Conservation (phyloP, 1,140 invertebrate species). For the Hypothenemus hampei region DNA sequence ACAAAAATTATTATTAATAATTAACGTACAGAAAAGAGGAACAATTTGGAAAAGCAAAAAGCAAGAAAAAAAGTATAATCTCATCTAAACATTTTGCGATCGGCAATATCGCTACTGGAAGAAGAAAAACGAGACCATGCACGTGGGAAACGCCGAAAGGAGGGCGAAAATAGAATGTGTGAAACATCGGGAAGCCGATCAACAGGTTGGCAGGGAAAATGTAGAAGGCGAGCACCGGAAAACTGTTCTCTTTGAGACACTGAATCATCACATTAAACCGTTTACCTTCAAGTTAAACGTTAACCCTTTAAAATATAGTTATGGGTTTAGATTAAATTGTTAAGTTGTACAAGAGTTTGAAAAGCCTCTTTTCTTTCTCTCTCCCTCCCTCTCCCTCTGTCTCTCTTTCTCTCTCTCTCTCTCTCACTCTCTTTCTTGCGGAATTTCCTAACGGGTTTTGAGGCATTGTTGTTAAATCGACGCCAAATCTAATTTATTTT, state of each 20-base stretch:
- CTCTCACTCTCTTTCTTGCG: neutral
- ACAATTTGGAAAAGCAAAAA: too few relatives aligned
- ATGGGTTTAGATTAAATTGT: conserved; percentile 23
- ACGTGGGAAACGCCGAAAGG: conserved; percentile 15
- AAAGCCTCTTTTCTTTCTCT: too few relatives aligned
- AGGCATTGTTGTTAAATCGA: neutral
- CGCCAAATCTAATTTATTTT: neutral
- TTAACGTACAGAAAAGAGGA: too few relatives aligned
- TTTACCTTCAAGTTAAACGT: conserved; percentile 27
- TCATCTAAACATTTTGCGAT: neutral
- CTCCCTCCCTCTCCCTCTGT: neutral
- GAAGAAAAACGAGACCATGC: conserved; percentile 9
- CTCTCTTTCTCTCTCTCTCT: too few relatives aligned
- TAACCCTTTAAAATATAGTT: conserved; percentile 27
- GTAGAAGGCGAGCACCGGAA: conserved; percentile 29
- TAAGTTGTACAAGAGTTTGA: conserved; percentile 12
- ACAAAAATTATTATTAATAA: too few relatives aligned
- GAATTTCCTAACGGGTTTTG: neutral
- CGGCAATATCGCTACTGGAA: neutral
- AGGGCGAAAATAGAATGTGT: conserved; percentile 31
- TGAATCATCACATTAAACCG: conserved; percentile 38
- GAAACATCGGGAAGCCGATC: conserved; percentile 30
- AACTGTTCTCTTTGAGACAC: conserved; percentile 37
- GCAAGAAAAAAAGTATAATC: conserved; percentile 1
- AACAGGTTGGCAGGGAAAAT: conserved; percentile 33